Evolutionary conservation across 23 tunicate species (phyloP), one percentile per base, ranked within the genome.

Genomic region (Corella eumyota): DNA sequence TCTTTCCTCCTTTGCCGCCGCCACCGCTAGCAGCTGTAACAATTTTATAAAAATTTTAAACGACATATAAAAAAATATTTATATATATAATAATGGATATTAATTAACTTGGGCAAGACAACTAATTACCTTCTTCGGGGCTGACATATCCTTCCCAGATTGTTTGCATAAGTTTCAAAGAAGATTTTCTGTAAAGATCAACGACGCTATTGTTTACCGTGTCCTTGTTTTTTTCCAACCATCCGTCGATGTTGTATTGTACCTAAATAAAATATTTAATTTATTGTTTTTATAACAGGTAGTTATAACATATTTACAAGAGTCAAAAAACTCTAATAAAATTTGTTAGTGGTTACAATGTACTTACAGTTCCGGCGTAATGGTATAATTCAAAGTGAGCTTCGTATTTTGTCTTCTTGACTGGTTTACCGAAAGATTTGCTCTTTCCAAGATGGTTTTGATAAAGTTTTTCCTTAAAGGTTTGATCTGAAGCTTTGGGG

Each of bases 101-200:
- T 40, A 9, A 15, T 40, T 40, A 40, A 40, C 48, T n/a, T n/a
- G n/a, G n/a, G n/a, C n/a, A n/a, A 40, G 13, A 40, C 15, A 40
- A 40, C 48, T 15, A 40, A 17, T 21, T 66, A 88, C 95, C 99
- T 66, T 84, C 99, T 6, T 93, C 99, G 32, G 99, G 83, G 30
- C 98, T 93, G 23, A 78, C 77, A 64, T 85, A 93, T 4, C 83
- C 77, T 51, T 88, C 93, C 99, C 99, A 93, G 33, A 93, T 77
- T 11, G 93, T 88, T 51, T 77, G 84, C 91, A 90, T 80, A 4
- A 90, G 71, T 64, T 75, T 75, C 35, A 76, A 17, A 2, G 91
- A 80, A 9, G 91, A 67, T 40, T 90, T 90, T 30, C 67, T 74
- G 79, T 71, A 90, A 64, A 90, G 79, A 36, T 80, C 80, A n/a